Percentiles rank a stretch among this genome's conserved stretches.
phyloP scores from a whole-genome alignment of 2,888 invertebrate species.

The Ischnus inquisitorius region DNA sequence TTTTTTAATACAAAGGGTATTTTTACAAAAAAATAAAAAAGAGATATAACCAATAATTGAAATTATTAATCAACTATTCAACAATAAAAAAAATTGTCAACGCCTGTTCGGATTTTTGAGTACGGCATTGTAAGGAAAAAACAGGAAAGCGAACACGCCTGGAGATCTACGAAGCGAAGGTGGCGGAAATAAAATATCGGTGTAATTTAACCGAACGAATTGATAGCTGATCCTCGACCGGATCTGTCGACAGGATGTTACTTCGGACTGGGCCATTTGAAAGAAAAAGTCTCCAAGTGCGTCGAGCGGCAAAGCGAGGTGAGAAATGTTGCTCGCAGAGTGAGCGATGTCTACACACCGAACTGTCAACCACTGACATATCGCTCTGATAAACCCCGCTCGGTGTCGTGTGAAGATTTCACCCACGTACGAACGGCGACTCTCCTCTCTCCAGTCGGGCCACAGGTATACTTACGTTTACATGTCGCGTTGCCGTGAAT shows the following conservation, averaged over 20 bases:
- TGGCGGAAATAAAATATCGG: conserved; percentile 72
- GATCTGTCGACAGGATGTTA: conserved; percentile 38
- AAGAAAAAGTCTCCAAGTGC: conserved; percentile 69
- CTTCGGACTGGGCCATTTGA: conserved; percentile 49
- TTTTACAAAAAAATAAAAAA: too few relatives aligned
- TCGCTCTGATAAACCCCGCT: conserved; percentile 82
- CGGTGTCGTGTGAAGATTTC: conserved; percentile 59
- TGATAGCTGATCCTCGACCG: conserved; percentile 68
- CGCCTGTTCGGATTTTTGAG: too few relatives aligned
- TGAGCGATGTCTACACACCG: conserved; percentile 83
- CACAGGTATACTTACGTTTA: conserved; percentile 46
- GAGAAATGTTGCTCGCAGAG: conserved; percentile 81
- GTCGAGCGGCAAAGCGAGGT: conserved; percentile 72
- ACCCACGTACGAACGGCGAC: conserved; percentile 67
- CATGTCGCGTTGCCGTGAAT: background rate
- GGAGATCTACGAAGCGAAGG: background rate
- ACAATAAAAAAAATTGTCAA: too few relatives aligned
- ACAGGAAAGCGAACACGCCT: too few relatives aligned
- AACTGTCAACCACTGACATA: conserved; percentile 82
- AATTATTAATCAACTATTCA: too few relatives aligned
- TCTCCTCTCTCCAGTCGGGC: conserved; percentile 51
- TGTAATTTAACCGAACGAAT: conserved; percentile 80
- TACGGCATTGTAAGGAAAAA: too few relatives aligned
- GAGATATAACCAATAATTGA: too few relatives aligned
- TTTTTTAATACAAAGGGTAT: too few relatives aligned